Evolutionary conservation across 1,140 invertebrate genomes (phyloP), one percentile per base, ranked within the genome.

Genomic region (Magallana gigas): DNA sequence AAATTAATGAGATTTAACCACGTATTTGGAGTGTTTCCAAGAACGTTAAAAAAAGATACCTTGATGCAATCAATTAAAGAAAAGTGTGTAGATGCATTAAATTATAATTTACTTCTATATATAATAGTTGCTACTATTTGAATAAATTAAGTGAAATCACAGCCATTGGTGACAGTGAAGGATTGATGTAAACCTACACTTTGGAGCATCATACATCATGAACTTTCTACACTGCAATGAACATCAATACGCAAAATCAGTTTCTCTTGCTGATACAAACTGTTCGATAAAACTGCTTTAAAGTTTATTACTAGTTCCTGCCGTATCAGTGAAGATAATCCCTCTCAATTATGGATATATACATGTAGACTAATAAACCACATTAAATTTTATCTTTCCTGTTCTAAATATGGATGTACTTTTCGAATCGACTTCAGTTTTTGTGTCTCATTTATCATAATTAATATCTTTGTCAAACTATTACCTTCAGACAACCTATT

Each of bases 381-480:
- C 60, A 64, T n/a, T 18, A 64, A n/a, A 64, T 64, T 48, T n/a
- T 12, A 64, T 64, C 60, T 5, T 18, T 64, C 60, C 60, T 16
- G 60, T 16, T 64, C 60, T 64, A 64, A 64, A 64, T 64, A 64
- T 64, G 60, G 60, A 76, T 76, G 68, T 11, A 76, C 68, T 76
- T 76, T 76, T 48, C 36, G 36, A 76, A 14, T 76, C 29, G 11
- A 29, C 29, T 71, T 29, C 18, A 18, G 29, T 23, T 71, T 23
- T 71, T 29, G 11, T 71, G 29, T 71, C n/a, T 23, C 8, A 29
- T 76, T 76, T 76, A 76, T 29, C 23, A 9, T 11, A 29, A 76
- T 76, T 76, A 12, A 23, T 29, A 76, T 76, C 23, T 36, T 76
- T 7, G 23, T 36, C 23, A 8, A 11, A 16, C 68, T 76, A 12